Evolutionary conservation across 2,888 invertebrate species (phyloP), one percentile per base, ranked within the genome.

Genomic region (Cheilosia grossa): DNA sequence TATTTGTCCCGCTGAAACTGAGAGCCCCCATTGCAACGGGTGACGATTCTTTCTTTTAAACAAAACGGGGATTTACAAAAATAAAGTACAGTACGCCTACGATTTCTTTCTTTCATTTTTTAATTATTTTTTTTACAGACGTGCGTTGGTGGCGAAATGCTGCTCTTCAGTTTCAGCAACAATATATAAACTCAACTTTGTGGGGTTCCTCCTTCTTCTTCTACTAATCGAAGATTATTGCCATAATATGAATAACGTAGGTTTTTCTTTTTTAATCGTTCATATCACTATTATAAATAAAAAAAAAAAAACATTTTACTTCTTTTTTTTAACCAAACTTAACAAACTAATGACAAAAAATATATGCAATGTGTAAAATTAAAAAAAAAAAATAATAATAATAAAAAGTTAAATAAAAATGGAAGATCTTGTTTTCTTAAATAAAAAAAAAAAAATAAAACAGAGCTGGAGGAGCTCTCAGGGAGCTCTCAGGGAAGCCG

Each of bases 301-400:
- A 59, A 47, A 72, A 37, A 54, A 54, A 70, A 40, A 63, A 3
- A 13, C 21, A 21, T 21, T 47, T 24, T 53, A 47, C 44, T 53
- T 13, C 2, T 66, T 53, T 37, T 13, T 66, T 37, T 61, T 70
- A 56, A 70, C 64, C 56, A 80, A 80, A 80, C 79, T 80, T 80
- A 80, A 73, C 79, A 80, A 78, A 73, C 79, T 80, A 80, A 72
- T 80, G 79, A 80, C 79, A 80, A 69, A 80, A 69, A 64, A 64
- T 47, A 47, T 77, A 80, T 80, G 72, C 59, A 73, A 42, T 63
- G 49, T 51, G 40, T 70, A 30, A 64, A 67, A 47, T 21, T 24
- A 54, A 51, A 82, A 53, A 33, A 64, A 54, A 64, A 30, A 7
- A 30, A 21, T 2, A 21, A 21, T 2, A 21, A 2, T 3, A 9